A percentile compares a stretch with the other conserved stretches of the same genome.
phyloP scores from a whole-genome alignment of 2,888 invertebrate species.

The Proisotoma minuta region DNA sequence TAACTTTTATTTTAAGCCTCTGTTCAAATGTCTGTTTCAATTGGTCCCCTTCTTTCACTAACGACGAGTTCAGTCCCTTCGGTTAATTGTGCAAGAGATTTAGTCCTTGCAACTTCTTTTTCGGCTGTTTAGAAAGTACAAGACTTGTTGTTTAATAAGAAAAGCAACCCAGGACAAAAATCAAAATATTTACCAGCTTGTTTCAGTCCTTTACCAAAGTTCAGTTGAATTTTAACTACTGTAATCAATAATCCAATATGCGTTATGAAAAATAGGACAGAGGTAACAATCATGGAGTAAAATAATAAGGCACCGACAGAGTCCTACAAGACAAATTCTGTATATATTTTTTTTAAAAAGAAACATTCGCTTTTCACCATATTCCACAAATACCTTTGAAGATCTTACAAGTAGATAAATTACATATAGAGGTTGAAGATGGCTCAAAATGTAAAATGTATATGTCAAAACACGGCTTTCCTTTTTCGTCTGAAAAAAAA shows the following conservation, averaged over 20 bases:
- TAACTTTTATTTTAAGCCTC: no score
- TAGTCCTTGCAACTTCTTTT: slow-evolving; percentile 21
- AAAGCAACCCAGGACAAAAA: not conserved
- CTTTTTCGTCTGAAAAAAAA: slow-evolving; percentile 17
- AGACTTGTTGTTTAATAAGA: not conserved
- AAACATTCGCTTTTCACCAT: not conserved
- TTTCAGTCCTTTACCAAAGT: slow-evolving; percentile 30
- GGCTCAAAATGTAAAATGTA: slow-evolving; percentile 29
- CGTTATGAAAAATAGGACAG: slow-evolving; percentile 15
- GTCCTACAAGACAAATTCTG: slow-evolving; percentile 7
- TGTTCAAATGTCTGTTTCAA: slow-evolving; percentile 8
- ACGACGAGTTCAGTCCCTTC: slow-evolving; percentile 8
- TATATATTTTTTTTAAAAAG: not conserved
- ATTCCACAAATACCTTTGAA: slow-evolving; percentile 11
- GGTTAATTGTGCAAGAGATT: slow-evolving; percentile 6
- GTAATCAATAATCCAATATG: slow-evolving; percentile 19
- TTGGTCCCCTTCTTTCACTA: not conserved
- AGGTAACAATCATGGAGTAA: slow-evolving; percentile 20
- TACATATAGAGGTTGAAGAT: slow-evolving; percentile 30
- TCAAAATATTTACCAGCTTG: slow-evolving; percentile 36
- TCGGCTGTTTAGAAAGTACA: slow-evolving; percentile 17
- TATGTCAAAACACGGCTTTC: slow-evolving; percentile 28
- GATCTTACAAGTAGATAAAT: slow-evolving; percentile 27
- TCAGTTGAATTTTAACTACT: slow-evolving; percentile 24
- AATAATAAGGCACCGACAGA: slow-evolving; percentile 17